Evolutionary conservation across 23 tunicate species (phyloP).

Genomic region (Trididemnum miniatum): DNA sequence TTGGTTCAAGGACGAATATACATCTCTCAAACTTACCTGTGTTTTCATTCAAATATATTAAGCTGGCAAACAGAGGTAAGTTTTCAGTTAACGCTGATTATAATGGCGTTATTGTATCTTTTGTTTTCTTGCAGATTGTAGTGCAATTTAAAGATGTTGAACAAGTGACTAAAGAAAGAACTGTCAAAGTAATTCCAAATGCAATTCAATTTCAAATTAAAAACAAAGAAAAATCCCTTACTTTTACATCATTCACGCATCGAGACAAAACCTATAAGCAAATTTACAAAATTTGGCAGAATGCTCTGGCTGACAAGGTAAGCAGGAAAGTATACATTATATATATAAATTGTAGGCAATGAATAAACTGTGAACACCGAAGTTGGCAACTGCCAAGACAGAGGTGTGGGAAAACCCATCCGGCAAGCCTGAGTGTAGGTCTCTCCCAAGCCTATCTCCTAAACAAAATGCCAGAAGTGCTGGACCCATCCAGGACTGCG

Average conservation of each 20-base stretch:
- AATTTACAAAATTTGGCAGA: slow-evolving; percentile 65
- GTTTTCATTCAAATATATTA: slow-evolving; percentile 93
- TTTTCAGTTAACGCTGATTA: no score
- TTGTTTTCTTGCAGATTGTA: no score
- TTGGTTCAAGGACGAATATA: slow-evolving; percentile 97
- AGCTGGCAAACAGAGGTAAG: slow-evolving; percentile 92
- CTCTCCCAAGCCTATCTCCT: no score
- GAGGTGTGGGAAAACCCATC: no score
- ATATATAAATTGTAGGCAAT: no score
- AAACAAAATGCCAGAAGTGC: no score
- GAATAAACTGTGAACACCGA: no score
- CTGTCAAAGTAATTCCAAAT: slow-evolving; percentile 93
- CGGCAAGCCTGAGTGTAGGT: no score
- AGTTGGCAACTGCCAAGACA: no score
- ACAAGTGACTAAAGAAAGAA: slow-evolving; percentile 77
- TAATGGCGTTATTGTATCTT: no score
- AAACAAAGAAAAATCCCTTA: slow-evolving; percentile 41
- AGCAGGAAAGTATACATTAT: no score
- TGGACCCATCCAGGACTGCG: no score
- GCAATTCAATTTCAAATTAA: slow-evolving; percentile 75
- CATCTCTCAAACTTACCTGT: slow-evolving; percentile 88
- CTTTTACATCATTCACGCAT: slow-evolving; percentile 95
- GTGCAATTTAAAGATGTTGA: slow-evolving; percentile 65
- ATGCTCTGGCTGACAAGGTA: slow-evolving; percentile 72
- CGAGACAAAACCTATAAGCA: slow-evolving; percentile 77